Conservation (phyloP, 2,888 invertebrate species). For the Drosophila pegasa region DNA sequence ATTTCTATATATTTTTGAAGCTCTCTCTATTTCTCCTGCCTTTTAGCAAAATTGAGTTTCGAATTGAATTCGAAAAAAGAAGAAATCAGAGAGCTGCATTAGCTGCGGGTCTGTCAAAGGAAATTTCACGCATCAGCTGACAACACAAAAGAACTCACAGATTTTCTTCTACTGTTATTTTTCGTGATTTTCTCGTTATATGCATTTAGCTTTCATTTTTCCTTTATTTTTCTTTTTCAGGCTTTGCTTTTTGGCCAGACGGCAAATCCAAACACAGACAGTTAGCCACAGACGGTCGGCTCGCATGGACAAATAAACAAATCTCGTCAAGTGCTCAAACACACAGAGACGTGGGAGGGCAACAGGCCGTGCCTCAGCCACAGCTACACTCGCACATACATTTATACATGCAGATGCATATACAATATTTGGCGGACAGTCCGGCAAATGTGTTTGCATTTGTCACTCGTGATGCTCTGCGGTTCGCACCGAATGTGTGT, state of each 20-base stretch:
- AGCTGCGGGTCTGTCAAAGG: constrained; percentile 38
- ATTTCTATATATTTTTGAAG: neutral
- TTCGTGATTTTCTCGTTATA: constrained; percentile 40
- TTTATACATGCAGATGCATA: constrained; percentile 26
- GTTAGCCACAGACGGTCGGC: constrained; percentile 69
- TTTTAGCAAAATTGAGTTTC: neutral
- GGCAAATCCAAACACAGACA: constrained; percentile 75
- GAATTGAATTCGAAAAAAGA: neutral
- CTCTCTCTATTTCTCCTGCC: no score
- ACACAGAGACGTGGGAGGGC: constrained; percentile 10
- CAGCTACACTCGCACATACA: constrained; percentile 29
- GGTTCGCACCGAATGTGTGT: constrained; percentile 32
- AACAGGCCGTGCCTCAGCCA: constrained; percentile 8
- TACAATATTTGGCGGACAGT: constrained; percentile 58
- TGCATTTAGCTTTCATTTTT: constrained; percentile 23
- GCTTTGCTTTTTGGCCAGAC: constrained; percentile 58
- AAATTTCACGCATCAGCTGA: constrained; percentile 26
- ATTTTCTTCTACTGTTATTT: constrained; percentile 58
- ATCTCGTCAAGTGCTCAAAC: constrained; percentile 74
- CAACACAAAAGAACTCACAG: constrained; percentile 46
- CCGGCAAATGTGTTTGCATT: constrained; percentile 75
- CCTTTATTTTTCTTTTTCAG: constrained; percentile 27
- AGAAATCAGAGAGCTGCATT: constrained; percentile 16
- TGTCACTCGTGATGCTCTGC: constrained; percentile 68
- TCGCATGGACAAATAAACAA: constrained; percentile 77